Evolutionary conservation across 2,797 vertebrate genomes (phyloP), one percentile per base, ranked within the genome.

Genomic region (Alosa sapidissima): DNA sequence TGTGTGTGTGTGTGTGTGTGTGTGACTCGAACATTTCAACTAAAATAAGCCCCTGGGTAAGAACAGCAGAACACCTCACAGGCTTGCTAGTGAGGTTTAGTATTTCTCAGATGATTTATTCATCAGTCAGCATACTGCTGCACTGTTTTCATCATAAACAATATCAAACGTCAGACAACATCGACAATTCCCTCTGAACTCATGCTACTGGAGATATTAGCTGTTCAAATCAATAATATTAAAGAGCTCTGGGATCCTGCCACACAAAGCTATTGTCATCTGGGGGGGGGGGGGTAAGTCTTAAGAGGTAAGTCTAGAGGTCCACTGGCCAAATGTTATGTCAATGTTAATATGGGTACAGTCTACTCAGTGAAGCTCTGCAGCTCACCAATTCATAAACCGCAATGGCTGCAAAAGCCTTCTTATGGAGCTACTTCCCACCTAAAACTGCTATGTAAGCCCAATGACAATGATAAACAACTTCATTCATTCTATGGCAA

Each of bases 21-120:
- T 54, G 52, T 1, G 14, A 54, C 52, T 14, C 52, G 10, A 21
- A 9, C 21, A 47, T 47, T 78, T 78, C 72, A 78, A 47, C 36
- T 21, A 19, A 47, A 78, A 47, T 78, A 78, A 45, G 5, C 36
- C 72, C 16, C 16, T 47, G 41, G 72, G 19, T 45, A 47, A 16
- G 41, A 36, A 75, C 16, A 75, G 68, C 68, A 36, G 28, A 41
- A 4, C 14, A 14, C 33, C 68, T 72, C 33, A 47, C 72, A 33
- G 36, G 36, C 72, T 16, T 19, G 72, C 65, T 47, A 10, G 72
- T 16, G 41, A 78, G 72, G 36, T 81, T 52, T 5, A 84, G 55
- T 14, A 84, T 78, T 84, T 84, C 65, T 84, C 51, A 52, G 83
- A 84, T 84, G 83, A 75, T 84, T 84, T 84, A 84, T 84, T 84